Evolutionary conservation across 2,113 vertebrate genomes (phyloP).

Genomic region (Nibea albiflora): DNA sequence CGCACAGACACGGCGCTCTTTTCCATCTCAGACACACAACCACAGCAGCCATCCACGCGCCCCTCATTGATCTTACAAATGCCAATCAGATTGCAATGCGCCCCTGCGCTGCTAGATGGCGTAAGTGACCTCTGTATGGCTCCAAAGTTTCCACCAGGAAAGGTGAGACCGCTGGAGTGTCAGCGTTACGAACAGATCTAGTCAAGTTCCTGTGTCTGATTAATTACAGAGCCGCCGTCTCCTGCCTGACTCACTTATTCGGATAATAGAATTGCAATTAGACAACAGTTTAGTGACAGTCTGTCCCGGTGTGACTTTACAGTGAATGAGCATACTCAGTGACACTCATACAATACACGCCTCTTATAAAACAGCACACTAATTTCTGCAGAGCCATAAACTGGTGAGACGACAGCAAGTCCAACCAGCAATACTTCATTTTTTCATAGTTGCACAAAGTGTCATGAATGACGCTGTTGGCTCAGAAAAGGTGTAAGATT

Average conservation of each 20-base stretch:
- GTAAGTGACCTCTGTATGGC: conserved; percentile 67
- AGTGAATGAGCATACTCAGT: not conserved
- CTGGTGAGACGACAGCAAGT: not conserved
- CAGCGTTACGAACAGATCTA: conserved; percentile 12
- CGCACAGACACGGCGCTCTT: not conserved
- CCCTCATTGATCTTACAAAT: conserved; percentile 22
- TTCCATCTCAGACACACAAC: not conserved
- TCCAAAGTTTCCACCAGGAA: conserved; percentile 8
- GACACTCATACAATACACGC: not conserved
- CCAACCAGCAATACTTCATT: not conserved
- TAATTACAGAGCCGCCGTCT: conserved; percentile 24
- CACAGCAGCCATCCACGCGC: not conserved
- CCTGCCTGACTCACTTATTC: conserved; percentile 7
- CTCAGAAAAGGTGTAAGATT: not conserved
- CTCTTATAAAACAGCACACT: not conserved
- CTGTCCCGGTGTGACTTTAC: not conserved
- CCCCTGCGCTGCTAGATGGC: conserved; percentile 80
- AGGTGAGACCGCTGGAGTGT: conserved; percentile 25
- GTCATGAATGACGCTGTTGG: not conserved
- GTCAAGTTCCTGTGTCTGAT: conserved; percentile 17
- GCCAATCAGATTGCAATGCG: conserved; percentile 60
- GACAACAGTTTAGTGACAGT: not conserved
- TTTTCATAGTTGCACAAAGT: not conserved
- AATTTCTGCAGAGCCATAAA: not conserved
- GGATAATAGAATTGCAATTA: conserved; percentile 25